A percentile compares a stretch with the other conserved stretches of the same genome.
phyloP scores from a whole-genome alignment of 2,797 vertebrate species.

The Siniperca undulata region DNA sequence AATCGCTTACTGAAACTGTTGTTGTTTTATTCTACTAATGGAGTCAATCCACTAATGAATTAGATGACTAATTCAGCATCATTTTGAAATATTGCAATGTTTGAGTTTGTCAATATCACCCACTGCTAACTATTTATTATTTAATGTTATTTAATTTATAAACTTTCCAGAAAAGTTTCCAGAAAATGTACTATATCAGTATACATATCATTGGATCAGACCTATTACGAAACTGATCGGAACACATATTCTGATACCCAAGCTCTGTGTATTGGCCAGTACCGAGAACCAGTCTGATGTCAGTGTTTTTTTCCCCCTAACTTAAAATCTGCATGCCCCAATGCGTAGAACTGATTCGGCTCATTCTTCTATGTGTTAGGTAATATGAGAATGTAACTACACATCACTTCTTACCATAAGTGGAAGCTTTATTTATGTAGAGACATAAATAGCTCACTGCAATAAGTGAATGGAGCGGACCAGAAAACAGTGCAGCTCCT shows the following conservation, averaged over 20 bases:
- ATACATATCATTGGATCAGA: background rate
- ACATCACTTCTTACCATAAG: background rate
- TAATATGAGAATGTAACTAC: background rate
- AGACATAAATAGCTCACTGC: background rate
- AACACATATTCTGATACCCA: background rate
- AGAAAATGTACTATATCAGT: too few relatives aligned
- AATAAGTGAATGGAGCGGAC: slow-evolving; percentile 11
- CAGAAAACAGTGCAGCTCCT: slow-evolving; percentile 25
- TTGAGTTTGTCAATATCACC: background rate
- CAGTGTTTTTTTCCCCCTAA: background rate
- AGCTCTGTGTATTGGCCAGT: too few relatives aligned
- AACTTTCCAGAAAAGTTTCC: too few relatives aligned
- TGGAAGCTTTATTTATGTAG: slow-evolving; percentile 22
- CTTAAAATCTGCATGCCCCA: background rate
- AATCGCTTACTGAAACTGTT: background rate
- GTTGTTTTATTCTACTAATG: background rate
- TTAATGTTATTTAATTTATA: background rate
- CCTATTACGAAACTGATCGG: background rate
- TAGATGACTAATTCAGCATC: background rate
- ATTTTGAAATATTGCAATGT: background rate
- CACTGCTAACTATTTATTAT: background rate
- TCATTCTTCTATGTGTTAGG: slow-evolving; percentile 10
- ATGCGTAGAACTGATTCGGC: background rate
- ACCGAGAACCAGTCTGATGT: background rate
- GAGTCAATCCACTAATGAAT: background rate